Base-by-base conservation (phyloP, 1,140 invertebrate genomes). In the Hesperophylax magnus region DNA sequence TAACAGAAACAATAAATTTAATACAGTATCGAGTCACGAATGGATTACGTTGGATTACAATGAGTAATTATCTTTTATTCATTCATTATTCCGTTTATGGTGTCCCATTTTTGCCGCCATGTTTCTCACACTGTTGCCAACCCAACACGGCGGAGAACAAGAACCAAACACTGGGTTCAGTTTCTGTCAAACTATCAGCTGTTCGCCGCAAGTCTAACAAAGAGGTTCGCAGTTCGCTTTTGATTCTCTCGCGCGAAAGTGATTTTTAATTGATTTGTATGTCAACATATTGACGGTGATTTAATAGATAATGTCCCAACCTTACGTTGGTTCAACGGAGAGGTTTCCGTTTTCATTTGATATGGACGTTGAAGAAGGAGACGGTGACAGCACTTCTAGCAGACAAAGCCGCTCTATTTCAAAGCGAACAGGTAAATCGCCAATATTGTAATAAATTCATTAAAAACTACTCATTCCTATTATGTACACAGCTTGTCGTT, bases 321-420 rank as follows among this genome's bases (percentile, higher is more conserved):
- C 87, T 27, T 88, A 86, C 79, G 89, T 90, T 22, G 89, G 89
- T 71, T 89, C 89, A 53, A 90, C 89, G 22, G 88, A 89, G 79
- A 88, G 82, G 80, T 90, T 90, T 76, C 88, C 89, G 18, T 90
- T 90, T 83, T 89, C 89, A 53, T 90, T 90, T 84, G 89, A 90
- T 79, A 84, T 88, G 17, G 89, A 90, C 72, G 87, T 90, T 7
- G 89, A 89, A 53, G 88, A 89, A 58, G 86, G 86, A 34, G 81
- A 84, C 5, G 87, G 85, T 3, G 81, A 86, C 17, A 84, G 75
- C 34, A 87, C 87, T 9, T 87, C 88, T 0, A 76, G 78, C 52
- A 80, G 80, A 71, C 60, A 75, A 60, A 81, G 80, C 56, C 78
- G 60, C 4, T 27, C 78, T 20, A 71, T 75, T 53, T 80, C 78